Evolutionary conservation across 2,888 invertebrate species (phyloP).

Genomic region (Pristionchus entomophagus): DNA sequence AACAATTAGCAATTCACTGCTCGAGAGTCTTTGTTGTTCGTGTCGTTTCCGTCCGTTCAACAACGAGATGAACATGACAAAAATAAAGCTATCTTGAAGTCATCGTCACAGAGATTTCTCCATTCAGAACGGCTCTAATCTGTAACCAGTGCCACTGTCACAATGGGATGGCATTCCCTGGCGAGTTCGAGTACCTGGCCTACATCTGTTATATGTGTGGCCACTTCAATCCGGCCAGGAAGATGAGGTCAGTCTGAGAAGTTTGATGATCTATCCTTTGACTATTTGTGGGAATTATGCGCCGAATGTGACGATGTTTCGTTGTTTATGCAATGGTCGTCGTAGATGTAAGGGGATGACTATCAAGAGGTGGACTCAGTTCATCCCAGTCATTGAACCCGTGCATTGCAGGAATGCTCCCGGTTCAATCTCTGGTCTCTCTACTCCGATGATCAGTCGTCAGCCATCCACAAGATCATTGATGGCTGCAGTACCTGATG

Average conservation of each 20-base stretch:
- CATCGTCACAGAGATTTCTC: too few relatives aligned
- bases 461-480: conserved; percentile 36
- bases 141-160: conserved; percentile 91
- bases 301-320: too few relatives aligned
- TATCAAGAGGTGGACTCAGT: too few relatives aligned
- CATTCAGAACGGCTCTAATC: conserved; percentile 91
- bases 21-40: too few relatives aligned
- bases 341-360: background rate
- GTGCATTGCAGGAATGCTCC: conserved; percentile 25
- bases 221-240: conserved; percentile 64
- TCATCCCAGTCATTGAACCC: too few relatives aligned
- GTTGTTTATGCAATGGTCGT: background rate
- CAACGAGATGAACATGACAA: too few relatives aligned
- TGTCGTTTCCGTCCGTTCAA: too few relatives aligned
- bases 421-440: conserved; percentile 24
- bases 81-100: too few relatives aligned
- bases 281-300: too few relatives aligned
- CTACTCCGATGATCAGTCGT: conserved; percentile 40
- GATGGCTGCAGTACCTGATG: background rate
- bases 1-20: too few relatives aligned
- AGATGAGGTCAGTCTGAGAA: conserved; percentile 46
- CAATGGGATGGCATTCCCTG: conserved; percentile 89
- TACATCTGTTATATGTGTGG: conserved; percentile 82
- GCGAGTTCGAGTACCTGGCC: conserved; percentile 85
- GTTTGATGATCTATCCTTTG: background rate